Conservation (phyloP, 2,113 vertebrate species). For the Scomber japonicus region DNA sequence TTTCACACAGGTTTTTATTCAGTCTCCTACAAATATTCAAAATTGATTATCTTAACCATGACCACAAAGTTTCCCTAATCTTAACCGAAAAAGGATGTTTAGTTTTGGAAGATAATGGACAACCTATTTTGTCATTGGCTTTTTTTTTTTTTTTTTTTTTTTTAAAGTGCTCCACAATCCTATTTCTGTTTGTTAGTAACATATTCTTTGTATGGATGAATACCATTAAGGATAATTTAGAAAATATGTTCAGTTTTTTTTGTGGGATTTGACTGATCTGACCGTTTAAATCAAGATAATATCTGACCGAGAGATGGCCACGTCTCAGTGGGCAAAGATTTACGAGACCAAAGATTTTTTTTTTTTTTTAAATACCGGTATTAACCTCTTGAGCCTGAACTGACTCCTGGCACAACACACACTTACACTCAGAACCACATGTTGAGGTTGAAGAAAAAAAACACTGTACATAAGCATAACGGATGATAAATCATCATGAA, state of each 20-base stretch:
- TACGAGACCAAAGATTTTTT: conserved; percentile 8
- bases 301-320: not conserved
- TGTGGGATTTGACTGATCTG: too few species aligned
- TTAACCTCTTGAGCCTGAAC: conserved; percentile 36
- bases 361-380: conserved; percentile 8
- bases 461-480: conserved; percentile 1
- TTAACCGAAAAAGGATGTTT: too few species aligned
- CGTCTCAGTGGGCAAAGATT: not conserved
- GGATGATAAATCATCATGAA: conserved; percentile 47
- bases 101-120: too few species aligned
- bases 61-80: too few species aligned
- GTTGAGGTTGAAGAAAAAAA: conserved; percentile 23
- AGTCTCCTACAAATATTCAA: too few species aligned
- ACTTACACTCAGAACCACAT: conserved; percentile 50
- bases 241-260: not conserved
- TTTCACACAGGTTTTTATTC: too few species aligned
- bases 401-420: conserved; percentile 15
- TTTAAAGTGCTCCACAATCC: not conserved
- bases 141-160: not conserved
- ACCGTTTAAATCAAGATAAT: conserved; percentile 23
- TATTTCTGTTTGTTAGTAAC: not conserved
- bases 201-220: not conserved
- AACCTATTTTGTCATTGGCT: not conserved
- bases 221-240: not conserved
- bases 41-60: too few species aligned